Base-by-base conservation (phyloP, 2,888 invertebrate genomes). In the Melangyna quadrimaculata region DNA sequence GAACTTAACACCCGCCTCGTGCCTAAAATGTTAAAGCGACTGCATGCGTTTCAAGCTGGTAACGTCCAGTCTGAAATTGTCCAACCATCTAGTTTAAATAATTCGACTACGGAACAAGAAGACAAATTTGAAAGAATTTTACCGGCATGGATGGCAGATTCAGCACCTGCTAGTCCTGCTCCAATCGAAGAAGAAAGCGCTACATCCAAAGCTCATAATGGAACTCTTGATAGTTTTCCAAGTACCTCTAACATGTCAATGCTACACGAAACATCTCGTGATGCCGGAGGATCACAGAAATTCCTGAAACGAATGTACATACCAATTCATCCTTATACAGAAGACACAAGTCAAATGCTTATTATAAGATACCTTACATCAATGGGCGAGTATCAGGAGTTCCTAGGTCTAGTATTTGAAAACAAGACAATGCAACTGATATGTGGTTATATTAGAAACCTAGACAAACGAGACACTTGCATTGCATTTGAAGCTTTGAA, bases 371-470 rank as follows among this genome's bases (percentile, higher is more conserved):
- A 98, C 91, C 94, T 99, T n/a, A 97, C 98, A 4, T 97, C 99
- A 0, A 96, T 99, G 95, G 99, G 98, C 14, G 99, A 99, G 91
- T 99, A 99, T 91, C 99, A 99, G 91, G 99, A 98, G 95, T 97
- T 98, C 91, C 94, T 99, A 27, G 96, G 96, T 65, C 96, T 97
- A 91, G 97, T 98, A 55, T 98, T 98, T 92, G 99, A 98, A 90
- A 96, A 98, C 90, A 96, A 96, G 91, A 98, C 98, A 0, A 93
- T 99, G 86, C 96, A 97, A 43, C 93, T 99, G 24, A 97, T 99
- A 88, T 94, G 98, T 65, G 96, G 96, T 32, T 98, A 98, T 91
- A 95, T 98, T 17, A 97, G 98, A 91, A 95, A 98, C 53, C 94
- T 96, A 4, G 96, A 97, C 91, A 97, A 97, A 0, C 95, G 95